Evolutionary conservation across 2,113 vertebrate genomes (phyloP), one percentile per base, ranked within the genome.

Genomic region (Amphiprion percula): DNA sequence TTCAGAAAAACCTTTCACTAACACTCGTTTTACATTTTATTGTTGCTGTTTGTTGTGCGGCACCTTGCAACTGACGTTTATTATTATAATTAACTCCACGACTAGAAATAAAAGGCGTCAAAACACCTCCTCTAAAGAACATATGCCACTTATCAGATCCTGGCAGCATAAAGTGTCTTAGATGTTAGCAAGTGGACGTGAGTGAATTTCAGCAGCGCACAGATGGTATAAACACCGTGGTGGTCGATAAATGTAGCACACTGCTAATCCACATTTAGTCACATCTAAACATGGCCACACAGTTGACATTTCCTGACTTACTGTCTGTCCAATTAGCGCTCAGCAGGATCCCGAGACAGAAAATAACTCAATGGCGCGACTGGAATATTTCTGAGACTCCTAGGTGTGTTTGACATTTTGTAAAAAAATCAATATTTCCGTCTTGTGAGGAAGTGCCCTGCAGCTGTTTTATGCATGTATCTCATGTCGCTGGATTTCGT

Each of bases 391-490:
- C 1, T 28, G 30, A 28, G 64, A 61, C 12, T 66, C 53, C 65
- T 23, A 16, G 9, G 1, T 33, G 53, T 12, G 55, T 79, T 64
- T 76, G 56, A 33, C 62, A 80, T 68, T 81, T 63, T 23, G 15
- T 21, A 78, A 68, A 37, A 75, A 37, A 75, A 75, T 62, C 5
- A 24, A 65, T 83, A 72, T 75, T 11, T 41, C 4, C 59, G 26
- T 49, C 63, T 79, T 5, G 3, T 41, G 11, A 21, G 61, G 55
- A 49, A 66, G 58, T 6, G 10, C 41, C 5, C 19, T 58, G 56
- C 62, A 74, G 73, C 70, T 72, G 74, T 72, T 79, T 75, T 46
- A 52, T 10, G 64, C 17, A 30, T 50, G 49, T 19, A 62, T n/a
- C 10, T 46, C 59, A 50, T 78, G 12, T 61, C 0, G 1, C 68